These are phyloP conservation scores for Bergia puertoricense DNA, from an alignment of 92 coral and sea anemone genomes.

Conservation along the genomic window DNA sequence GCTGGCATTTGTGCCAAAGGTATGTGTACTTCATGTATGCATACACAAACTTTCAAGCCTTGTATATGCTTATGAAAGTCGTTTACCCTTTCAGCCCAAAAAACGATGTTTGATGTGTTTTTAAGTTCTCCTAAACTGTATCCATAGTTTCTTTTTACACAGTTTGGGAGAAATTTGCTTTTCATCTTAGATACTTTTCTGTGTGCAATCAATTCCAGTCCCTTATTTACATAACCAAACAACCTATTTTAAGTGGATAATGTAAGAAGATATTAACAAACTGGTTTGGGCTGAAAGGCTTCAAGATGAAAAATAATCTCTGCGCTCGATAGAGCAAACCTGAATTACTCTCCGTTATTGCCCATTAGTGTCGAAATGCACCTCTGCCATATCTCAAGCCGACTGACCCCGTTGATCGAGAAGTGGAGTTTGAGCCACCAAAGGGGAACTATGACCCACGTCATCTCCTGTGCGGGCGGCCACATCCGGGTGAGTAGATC, in stretches of 20 bases:
- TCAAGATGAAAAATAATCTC: background rate
- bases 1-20: constrained; percentile 93
- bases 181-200: too few relatives aligned
- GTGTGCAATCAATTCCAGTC: too few relatives aligned
- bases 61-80: background rate
- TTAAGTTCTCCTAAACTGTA: too few relatives aligned
- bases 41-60: background rate
- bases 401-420: constrained; percentile 88
- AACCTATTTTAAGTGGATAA: too few relatives aligned
- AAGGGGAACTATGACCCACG: constrained; percentile 89
- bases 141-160: too few relatives aligned
- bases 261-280: too few relatives aligned
- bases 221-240: too few relatives aligned
- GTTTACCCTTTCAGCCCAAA: too few relatives aligned
- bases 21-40: constrained; percentile 31
- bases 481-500: constrained; percentile 69
- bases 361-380: constrained; percentile 67
- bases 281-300: background rate
- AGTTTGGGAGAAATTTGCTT: too few relatives aligned
- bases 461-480: constrained; percentile 79
- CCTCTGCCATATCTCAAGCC: constrained; percentile 79
- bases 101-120: too few relatives aligned
- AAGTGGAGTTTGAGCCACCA: constrained; percentile 83
- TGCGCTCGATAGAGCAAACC: background rate
- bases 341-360: background rate